These are phyloP conservation scores for Manduca sexta DNA, from an alignment of 1,140 invertebrate species.

Conservation along the genomic window DNA sequence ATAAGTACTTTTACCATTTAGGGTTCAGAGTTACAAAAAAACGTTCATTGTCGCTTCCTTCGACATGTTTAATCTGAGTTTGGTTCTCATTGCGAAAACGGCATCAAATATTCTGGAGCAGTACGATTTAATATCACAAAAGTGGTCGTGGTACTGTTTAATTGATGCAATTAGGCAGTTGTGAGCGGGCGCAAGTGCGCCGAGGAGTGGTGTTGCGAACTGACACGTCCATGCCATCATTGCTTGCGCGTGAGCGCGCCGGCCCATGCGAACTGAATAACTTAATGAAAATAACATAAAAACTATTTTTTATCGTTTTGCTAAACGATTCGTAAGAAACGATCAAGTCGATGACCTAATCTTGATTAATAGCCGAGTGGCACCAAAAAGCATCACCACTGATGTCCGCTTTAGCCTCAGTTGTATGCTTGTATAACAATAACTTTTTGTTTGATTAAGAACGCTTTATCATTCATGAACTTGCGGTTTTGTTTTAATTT, in stretches of 20 bases:
- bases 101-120: constrained; percentile 29
- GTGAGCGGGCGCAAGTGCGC: constrained; percentile 13
- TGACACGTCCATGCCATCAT: constrained; percentile 28
- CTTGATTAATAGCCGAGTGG: neutral
- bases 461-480: no score
- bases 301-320: constrained; percentile 19
- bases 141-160: constrained; percentile 24
- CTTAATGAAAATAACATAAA: constrained; percentile 28
- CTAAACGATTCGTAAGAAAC: constrained; percentile 11
- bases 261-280: constrained; percentile 32
- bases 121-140: constrained; percentile 29
- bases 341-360: constrained; percentile 5
- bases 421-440: no score
- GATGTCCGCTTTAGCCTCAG: no score
- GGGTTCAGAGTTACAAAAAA: constrained; percentile 1
- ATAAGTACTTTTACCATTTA: constrained; percentile 26
- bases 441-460: no score
- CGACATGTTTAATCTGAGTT: neutral
- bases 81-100: constrained; percentile 2
- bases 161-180: constrained; percentile 33
- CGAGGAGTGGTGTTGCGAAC: constrained; percentile 22
- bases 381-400: no score
- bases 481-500: no score
- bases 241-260: constrained; percentile 18
- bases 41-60: neutral